Conservation (phyloP, 2,888 invertebrate genomes). For the Epistrophella euchroma region DNA sequence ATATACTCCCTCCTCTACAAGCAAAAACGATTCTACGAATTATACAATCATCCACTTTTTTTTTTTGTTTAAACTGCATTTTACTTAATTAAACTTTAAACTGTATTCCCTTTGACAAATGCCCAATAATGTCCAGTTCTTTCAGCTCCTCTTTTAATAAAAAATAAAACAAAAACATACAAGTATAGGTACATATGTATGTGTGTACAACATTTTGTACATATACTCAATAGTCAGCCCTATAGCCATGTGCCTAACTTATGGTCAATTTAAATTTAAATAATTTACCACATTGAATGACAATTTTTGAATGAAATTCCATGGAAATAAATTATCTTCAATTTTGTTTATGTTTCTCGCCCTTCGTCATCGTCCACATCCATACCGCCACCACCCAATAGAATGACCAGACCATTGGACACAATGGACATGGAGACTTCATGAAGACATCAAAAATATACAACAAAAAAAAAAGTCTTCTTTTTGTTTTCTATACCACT, state of each 20-base stretch:
- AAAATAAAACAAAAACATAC: not conserved
- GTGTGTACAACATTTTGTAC: not conserved
- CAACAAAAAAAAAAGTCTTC: slow-evolving; percentile 29
- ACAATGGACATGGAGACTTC: slow-evolving; percentile 54
- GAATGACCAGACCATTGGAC: slow-evolving; percentile 30
- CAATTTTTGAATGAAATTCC: slow-evolving; percentile 60
- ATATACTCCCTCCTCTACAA: not conserved
- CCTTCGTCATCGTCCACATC: slow-evolving; percentile 46
- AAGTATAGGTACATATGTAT: not conserved
- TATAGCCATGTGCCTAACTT: slow-evolving; percentile 16
- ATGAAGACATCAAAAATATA: slow-evolving; percentile 64
- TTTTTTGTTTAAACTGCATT: not conserved
- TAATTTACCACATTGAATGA: slow-evolving; percentile 65
- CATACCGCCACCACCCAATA: slow-evolving; percentile 15
- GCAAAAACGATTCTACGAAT: slow-evolving; percentile 9
- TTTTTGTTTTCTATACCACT: slow-evolving; percentile 64
- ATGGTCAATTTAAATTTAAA: slow-evolving; percentile 67
- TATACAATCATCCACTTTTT: not conserved
- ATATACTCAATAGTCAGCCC: not conserved
- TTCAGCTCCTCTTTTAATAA: not conserved
- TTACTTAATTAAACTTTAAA: slow-evolving; percentile 32
- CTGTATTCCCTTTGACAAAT: slow-evolving; percentile 24
- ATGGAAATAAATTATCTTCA: slow-evolving; percentile 74
- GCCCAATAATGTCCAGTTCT: slow-evolving; percentile 13
- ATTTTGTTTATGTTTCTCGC: slow-evolving; percentile 69